Base-by-base conservation (phyloP, 2,113 vertebrate genomes). In the Daphoenositta chrysoptera region DNA sequence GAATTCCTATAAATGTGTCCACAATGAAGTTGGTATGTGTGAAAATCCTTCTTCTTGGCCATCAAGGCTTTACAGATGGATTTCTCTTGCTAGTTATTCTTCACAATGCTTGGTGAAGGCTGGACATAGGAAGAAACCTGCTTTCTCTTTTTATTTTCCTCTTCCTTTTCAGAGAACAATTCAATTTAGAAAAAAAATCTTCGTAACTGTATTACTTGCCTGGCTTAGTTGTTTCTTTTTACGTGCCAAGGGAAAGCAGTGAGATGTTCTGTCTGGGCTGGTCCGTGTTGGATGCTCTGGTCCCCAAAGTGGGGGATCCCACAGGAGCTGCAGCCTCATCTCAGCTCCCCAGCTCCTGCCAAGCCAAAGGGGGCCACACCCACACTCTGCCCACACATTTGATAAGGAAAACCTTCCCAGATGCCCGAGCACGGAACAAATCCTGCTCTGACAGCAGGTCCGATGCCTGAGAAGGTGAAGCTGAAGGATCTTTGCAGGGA, bases 31-130 rank as follows among this genome's bases (percentile, higher is more conserved):
- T 89, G 57, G 22, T 33, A 20, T 64, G 73, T 83, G 85, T 86
- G 65, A 94, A 86, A 88, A 91, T 93, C 61, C 85, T 81, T 97
- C 83, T 68, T 76, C 61, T 80, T 70, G 35, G 26, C 56, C 54
- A 91, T 85, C 61, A 81, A 64, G 51, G 53, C 45, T 95, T 90
- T 88, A n/a, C 24, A 70, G 90, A 93, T 83, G 33, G 68, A 82
- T 87, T 94, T 84, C 69, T 84, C 33, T 54, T 75, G 79, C 37
- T 65, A 37, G 73, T 35, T 70, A 80, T 92, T 82, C 72, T 27
- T 96, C 81, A 81, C 1, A 4, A 40, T 2, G 2, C 61, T 69
- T 79, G 56, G 53, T 31, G 26, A 84, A 69, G 10, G 17, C 56
- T 83, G 31, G 19, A 64, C 57, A 30, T 33, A 57, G 72, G 30